These are phyloP conservation scores for Acromyrmex echinatior DNA, from an alignment of 1,140 invertebrate genomes.

Conservation along the genomic window DNA sequence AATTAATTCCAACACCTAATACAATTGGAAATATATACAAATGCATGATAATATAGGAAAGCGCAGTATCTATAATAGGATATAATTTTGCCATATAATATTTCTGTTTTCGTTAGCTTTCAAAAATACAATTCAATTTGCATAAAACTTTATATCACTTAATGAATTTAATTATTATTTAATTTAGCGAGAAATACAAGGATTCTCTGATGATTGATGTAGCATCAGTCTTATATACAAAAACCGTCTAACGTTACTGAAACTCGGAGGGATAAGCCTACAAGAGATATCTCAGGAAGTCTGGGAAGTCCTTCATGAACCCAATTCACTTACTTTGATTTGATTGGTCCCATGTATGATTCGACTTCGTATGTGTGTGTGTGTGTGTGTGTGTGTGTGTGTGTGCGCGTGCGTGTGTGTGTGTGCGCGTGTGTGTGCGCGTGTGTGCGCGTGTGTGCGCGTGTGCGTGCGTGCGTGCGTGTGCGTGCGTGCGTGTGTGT, in stretches of 20 bases:
- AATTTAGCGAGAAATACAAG: conserved; percentile 47
- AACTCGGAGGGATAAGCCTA: conserved; percentile 61
- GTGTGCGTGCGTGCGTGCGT: no score
- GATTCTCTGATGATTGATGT: conserved; percentile 27
- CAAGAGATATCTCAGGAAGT: conserved; percentile 64
- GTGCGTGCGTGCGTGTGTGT: no score
- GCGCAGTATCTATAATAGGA: background rate
- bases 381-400: no score
- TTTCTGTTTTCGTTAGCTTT: background rate
- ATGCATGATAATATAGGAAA: background rate
- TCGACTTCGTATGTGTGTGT: conserved; percentile 39
- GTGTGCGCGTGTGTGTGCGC: no score
- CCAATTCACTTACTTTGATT: conserved; percentile 86
- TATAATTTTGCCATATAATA: background rate
- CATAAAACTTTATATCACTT: background rate
- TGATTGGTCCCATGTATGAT: conserved; percentile 84
- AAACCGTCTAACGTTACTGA: conserved; percentile 47
- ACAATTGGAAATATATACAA: background rate
- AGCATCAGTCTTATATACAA: conserved; percentile 43
- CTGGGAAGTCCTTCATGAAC: conserved; percentile 68
- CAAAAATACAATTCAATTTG: background rate
- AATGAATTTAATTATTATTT: conserved; percentile 2
- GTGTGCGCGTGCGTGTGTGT: no score
- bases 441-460: no score
- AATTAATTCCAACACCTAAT: no score